Conservation (phyloP, 2,113 vertebrate genomes). For the Aegithalos caudatus region DNA sequence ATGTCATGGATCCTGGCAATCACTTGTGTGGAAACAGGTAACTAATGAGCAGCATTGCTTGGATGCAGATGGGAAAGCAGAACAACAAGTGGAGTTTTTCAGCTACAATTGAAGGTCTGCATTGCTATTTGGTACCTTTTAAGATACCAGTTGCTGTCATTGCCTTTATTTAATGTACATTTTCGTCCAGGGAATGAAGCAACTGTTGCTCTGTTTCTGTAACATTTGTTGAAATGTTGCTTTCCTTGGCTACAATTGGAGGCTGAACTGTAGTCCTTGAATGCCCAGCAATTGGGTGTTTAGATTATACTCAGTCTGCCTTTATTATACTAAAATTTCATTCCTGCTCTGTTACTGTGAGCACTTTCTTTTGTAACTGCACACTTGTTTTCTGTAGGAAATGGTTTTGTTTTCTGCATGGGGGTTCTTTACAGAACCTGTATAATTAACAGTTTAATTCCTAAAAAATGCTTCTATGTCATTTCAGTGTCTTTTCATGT, state of each 20-base stretch:
- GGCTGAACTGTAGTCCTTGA: not conserved
- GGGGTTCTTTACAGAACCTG: too few relatives aligned
- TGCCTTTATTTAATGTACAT: fast-evolving
- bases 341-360: fast-evolving
- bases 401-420: too few relatives aligned
- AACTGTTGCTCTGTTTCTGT: not conserved
- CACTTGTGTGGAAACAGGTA: not conserved
- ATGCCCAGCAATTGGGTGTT: not conserved
- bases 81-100: not conserved
- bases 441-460: not conserved
- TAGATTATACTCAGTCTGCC: not conserved
- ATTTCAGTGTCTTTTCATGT: not conserved
- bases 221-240: not conserved
- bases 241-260: not conserved
- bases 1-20: not conserved
- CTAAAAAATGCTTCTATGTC: not conserved
- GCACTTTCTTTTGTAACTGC: not conserved
- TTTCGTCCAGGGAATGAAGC: not conserved
- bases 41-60: not conserved
- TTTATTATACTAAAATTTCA: not conserved
- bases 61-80: not conserved
- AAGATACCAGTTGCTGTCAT: fast-evolving
- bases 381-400: not conserved
- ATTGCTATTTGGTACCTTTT: not conserved
- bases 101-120: not conserved